Evolutionary conservation across 2,888 invertebrate species (phyloP), one percentile per base, ranked within the genome.

Genomic region (Rhagonycha fulva): DNA sequence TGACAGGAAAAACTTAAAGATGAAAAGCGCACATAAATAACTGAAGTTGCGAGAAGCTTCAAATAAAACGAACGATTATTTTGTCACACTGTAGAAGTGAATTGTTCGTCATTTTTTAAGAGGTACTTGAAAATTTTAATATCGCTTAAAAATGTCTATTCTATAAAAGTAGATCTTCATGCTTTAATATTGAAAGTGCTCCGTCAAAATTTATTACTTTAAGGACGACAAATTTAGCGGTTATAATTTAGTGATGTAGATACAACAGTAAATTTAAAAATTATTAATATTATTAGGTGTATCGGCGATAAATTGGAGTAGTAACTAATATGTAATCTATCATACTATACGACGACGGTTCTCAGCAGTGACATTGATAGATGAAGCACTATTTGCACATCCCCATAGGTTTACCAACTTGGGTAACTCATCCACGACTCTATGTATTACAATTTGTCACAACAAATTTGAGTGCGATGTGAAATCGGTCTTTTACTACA

Each of bases 391-490:
- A 75, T 67, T 75, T 68, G 75, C 71, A 71, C 75, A 71, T 75
- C 71, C 74, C 32, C 62, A 61, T 68, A 75, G 75, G 61, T 75
- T 70, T 71, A 75, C 71, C 68, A 62, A 75, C 71, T 74, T 74
- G 74, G 68, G 68, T 75, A 75, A 75, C 67, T 71, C 75, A 71
- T 68, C 75, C 63, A 63, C 71, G 61, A 71, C 70, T 62, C 71
- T 71, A 71, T 71, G 68, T 71, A 75, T 75, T 75, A 71, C 75
- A 75, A 75, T 75, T 75, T 75, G 75, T 75, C 75, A 75, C 75
- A 71, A 71, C 74, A 75, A 75, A 75, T 75, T 75, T 71, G 74
- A 62, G 32, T 63, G 63, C 69, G 32, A 28, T 67, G 62, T 26
- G 28, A 28, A 72, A 68, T 68, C 28, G 72, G 19, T 62, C 61